Conservation (phyloP, 2,888 invertebrate genomes). For the Crepidodera aurea region DNA sequence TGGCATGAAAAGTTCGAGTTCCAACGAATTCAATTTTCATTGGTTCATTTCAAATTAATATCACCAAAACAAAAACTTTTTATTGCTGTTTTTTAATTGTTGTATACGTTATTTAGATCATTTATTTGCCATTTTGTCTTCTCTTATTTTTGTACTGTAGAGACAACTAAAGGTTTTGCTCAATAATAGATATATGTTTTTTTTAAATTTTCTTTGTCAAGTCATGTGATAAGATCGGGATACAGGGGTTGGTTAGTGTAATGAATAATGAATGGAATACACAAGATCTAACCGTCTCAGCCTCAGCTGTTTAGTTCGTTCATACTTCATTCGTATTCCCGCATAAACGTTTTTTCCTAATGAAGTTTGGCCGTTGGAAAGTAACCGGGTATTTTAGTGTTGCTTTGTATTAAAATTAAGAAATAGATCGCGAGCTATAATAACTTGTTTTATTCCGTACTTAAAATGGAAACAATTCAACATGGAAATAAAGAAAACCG, state of each 20-base stretch:
- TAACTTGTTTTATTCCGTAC: not conserved
- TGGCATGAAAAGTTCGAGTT: no score
- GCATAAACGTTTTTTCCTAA: constrained; percentile 13
- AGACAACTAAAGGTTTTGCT: no score
- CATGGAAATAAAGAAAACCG: constrained; percentile 82
- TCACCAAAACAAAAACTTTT: no score
- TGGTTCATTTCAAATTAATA: no score
- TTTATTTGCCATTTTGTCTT: no score
- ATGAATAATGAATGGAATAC: no score
- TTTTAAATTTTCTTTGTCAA: no score
- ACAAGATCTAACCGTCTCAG: constrained; percentile 42
- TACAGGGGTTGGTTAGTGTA: not conserved
- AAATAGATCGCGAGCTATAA: not conserved
- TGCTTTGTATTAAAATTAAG: not conserved
- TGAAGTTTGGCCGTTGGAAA: constrained; percentile 25
- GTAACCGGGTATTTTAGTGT: constrained; percentile 17
- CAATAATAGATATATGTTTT: no score
- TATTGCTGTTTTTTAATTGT: no score
- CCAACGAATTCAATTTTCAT: no score
- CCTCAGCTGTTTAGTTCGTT: constrained; percentile 33
- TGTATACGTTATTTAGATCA: no score
- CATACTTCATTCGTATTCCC: constrained; percentile 13
- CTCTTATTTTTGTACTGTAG: no score
- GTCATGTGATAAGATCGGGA: not conserved
- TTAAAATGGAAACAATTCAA: constrained; percentile 74